These are phyloP conservation scores for Parotia lawesii DNA, from an alignment of 2,113 vertebrate species.

Conservation along the genomic window DNA sequence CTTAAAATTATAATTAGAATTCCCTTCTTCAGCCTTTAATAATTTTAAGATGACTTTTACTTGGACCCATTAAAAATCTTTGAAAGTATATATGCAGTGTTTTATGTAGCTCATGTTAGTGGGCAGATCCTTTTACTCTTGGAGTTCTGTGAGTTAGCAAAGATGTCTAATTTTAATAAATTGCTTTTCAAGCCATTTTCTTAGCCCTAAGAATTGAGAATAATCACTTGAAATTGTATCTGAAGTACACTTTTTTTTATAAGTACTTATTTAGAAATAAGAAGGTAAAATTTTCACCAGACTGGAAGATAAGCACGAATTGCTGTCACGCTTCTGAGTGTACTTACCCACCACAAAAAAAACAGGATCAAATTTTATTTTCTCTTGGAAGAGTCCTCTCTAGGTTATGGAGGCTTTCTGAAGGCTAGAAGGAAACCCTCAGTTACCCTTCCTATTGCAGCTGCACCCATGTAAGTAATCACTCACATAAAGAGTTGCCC, in stretches of 20 bases:
- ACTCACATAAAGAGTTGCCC: fast-evolving
- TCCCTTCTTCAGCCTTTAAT: fast-evolving
- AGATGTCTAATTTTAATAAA: not conserved
- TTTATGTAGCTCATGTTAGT: not conserved
- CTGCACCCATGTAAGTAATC: fast-evolving
- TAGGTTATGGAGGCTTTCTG: not conserved
- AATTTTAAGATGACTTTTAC: not conserved
- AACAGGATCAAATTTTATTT: not conserved
- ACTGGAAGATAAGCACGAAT: not conserved
- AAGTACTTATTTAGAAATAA: not conserved
- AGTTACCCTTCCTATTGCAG: not conserved
- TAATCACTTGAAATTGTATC: not conserved
- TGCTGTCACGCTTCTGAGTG: not conserved
- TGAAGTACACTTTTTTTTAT: not conserved
- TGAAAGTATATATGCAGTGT: not conserved
- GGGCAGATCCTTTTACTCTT: not conserved
- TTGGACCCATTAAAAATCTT: not conserved
- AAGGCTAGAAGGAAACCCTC: not conserved
- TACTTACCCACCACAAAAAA: not conserved
- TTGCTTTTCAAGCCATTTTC: not conserved
- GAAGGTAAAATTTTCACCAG: not conserved
- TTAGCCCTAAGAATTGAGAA: not conserved
- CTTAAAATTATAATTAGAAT: not conserved
- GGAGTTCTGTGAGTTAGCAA: not conserved
- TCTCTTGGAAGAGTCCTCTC: fast-evolving